These are phyloP conservation scores for Helogale parvula DNA, from an alignment of 2,113 vertebrate species.

Conservation along the genomic window DNA sequence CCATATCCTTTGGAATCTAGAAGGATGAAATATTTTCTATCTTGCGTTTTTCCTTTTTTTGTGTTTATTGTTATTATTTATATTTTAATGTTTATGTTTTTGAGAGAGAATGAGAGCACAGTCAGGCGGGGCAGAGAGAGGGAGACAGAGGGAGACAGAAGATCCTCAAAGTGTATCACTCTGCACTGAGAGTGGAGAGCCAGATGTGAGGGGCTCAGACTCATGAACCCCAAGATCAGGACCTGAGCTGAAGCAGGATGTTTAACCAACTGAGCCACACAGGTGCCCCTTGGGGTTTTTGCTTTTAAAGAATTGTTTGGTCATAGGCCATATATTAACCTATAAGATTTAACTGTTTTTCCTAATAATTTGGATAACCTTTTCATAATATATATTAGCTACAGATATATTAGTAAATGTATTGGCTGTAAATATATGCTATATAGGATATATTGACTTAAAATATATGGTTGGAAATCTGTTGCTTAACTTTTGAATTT, in stretches of 20 bases:
- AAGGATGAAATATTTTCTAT: not conserved
- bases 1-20: not conserved
- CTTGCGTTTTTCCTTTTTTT: not conserved
- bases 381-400: not conserved
- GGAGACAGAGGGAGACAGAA: not conserved
- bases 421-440: not conserved
- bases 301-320: constrained; percentile 14
- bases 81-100: not conserved
- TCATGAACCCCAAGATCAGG: not conserved
- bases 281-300: not conserved
- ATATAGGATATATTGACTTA: not conserved
- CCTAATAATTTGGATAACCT: not conserved
- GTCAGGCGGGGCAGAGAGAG: not conserved
- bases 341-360: not conserved
- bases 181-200: too few species aligned
- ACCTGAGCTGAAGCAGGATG: not conserved
- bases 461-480: not conserved
- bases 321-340: not conserved
- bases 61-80: not conserved
- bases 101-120: not conserved
- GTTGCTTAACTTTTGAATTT: not conserved
- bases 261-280: not conserved
- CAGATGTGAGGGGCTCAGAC: not conserved
- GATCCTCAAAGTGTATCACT: too few species aligned
- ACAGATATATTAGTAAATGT: not conserved